These are phyloP conservation scores for Labeo calbasu DNA, from an alignment of 2,797 vertebrate species.

Conservation along the genomic window DNA sequence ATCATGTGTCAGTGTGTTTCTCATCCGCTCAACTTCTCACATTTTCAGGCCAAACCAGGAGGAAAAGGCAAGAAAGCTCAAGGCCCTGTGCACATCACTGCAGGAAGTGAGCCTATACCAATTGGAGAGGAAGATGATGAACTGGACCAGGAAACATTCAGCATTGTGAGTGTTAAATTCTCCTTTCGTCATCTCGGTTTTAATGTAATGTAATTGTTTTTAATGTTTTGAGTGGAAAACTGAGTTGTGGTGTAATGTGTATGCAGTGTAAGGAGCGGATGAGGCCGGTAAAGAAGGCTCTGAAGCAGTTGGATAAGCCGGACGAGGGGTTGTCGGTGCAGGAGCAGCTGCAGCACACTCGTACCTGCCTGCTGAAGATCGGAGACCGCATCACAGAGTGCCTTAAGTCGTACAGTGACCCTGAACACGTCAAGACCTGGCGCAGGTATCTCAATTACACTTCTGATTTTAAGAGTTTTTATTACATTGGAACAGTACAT, in stretches of 20 bases:
- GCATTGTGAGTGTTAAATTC: constrained; percentile 85
- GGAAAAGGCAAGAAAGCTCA: constrained; percentile 89
- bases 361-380: constrained; percentile 94
- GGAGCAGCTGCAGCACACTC: constrained; percentile 97
- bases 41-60: constrained; percentile 82
- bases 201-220: not conserved
- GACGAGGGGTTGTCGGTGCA: constrained; percentile 93
- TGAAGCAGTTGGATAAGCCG: constrained; percentile 97
- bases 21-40: not conserved
- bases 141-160: constrained; percentile 98
- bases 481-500: not conserved
- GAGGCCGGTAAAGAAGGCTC: constrained; percentile 98
- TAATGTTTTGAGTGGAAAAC: not conserved
- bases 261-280: constrained; percentile 96
- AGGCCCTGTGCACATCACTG: constrained; percentile 97
- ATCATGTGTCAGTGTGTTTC: not conserved
- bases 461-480: not conserved
- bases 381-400: constrained; percentile 98
- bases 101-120: constrained; percentile 92
- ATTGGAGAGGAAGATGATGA: constrained; percentile 97
- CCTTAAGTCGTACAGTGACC: constrained; percentile 95
- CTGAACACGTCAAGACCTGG: constrained; percentile 93
- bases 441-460: constrained; percentile 78
- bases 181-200: not conserved
- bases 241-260: constrained; percentile 1